phyloP scores from a whole-genome alignment of 2,888 invertebrate genomes.

The Alcis repandata region DNA sequence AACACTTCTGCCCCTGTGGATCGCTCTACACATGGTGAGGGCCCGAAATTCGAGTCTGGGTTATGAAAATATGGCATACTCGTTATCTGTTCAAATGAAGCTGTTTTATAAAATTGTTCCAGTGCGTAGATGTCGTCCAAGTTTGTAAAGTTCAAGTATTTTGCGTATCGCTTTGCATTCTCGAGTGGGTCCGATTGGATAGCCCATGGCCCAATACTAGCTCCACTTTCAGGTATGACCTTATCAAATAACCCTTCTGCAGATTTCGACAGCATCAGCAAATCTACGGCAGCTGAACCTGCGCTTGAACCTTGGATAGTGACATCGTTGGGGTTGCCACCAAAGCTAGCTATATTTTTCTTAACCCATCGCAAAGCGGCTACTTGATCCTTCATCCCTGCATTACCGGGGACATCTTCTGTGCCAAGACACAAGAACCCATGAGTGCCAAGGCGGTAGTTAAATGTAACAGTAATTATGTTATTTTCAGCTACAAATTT shows the following conservation, averaged over 20 bases:
- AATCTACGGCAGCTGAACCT: conserved; percentile 59
- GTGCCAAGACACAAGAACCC: conserved; percentile 71
- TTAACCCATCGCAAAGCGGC: conserved; percentile 64
- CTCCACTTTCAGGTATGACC: conserved; percentile 65
- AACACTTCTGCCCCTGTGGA: conserved; percentile 50
- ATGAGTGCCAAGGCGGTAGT: conserved; percentile 40
- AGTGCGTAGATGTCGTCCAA: conserved; percentile 58
- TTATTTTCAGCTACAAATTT: conserved; percentile 50
- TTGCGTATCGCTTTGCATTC: conserved; percentile 62
- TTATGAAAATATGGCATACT: conserved; percentile 30
- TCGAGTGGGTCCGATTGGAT: conserved; percentile 63
- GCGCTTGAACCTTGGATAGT: conserved; percentile 64
- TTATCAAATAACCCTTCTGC: conserved; percentile 62
- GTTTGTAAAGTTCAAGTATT: conserved; percentile 52
- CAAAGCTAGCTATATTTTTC: conserved; percentile 62
- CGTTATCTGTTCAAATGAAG: conserved; percentile 53
- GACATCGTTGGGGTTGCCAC: conserved; percentile 63
- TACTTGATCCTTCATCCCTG: conserved; percentile 71
- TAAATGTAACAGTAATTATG: conserved; percentile 19
- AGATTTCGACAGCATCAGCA: conserved; percentile 57
- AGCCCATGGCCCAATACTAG: conserved; percentile 52
- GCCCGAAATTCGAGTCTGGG: conserved; percentile 40
- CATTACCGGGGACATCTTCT: conserved; percentile 65
- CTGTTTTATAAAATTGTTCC: conserved; percentile 64
- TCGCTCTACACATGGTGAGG: conserved; percentile 53